Conservation (phyloP, 2,113 vertebrate genomes). For the Ptilorrhoa leucosticta region DNA sequence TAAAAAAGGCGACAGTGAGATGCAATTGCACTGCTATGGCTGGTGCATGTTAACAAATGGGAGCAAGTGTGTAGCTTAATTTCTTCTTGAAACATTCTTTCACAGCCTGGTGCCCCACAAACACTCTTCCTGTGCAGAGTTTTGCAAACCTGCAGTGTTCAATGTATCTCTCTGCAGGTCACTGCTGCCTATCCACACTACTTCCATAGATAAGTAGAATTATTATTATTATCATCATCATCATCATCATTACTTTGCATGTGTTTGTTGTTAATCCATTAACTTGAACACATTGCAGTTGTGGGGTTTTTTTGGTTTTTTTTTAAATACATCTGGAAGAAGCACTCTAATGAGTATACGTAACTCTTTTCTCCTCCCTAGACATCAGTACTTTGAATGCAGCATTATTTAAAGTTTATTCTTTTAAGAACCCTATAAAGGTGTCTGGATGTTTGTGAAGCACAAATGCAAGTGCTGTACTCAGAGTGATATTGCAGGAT, state of each 20-base stretch:
- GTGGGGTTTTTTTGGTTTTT: not conserved
- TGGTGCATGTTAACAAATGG: not conserved
- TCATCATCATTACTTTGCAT: not conserved
- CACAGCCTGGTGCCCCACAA: not conserved
- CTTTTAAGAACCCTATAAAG: not conserved
- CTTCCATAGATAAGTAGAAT: not conserved
- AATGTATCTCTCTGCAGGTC: not conserved
- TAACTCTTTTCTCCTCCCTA: not conserved
- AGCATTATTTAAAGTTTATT: not conserved
- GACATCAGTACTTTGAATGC: not conserved
- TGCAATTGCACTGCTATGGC: not conserved
- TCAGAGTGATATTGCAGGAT: not conserved
- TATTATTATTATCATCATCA: not conserved
- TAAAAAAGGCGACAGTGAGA: not conserved
- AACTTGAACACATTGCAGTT: not conserved
- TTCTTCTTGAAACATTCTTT: not conserved
- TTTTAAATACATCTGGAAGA: not conserved
- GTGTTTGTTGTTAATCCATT: not conserved
- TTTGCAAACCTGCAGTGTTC: not conserved
- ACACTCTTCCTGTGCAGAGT: not conserved
- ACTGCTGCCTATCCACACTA: not conserved
- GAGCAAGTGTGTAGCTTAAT: not conserved
- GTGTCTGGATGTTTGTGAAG: not conserved
- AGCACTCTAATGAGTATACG: fast-evolving
- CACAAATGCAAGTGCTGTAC: not conserved